Conservation (phyloP, 2,797 vertebrate species). For the Aldrovandia affinis region DNA sequence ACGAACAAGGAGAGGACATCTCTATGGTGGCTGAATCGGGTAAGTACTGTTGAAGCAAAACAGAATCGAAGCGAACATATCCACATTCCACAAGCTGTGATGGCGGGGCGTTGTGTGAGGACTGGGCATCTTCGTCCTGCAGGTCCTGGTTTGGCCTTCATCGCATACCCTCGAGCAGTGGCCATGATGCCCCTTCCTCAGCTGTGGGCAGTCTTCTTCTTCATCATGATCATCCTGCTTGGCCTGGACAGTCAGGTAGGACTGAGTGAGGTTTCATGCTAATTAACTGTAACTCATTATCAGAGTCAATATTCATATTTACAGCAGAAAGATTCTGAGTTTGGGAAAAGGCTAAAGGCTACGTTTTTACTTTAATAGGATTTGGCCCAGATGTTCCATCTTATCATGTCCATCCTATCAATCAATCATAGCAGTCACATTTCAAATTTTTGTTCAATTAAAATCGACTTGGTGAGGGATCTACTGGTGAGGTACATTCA, state of each 20-base stretch:
- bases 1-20: constrained; percentile 85
- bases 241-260: constrained; percentile 92
- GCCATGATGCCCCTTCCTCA: constrained; percentile 91
- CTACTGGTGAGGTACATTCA: no score
- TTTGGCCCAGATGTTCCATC: no score
- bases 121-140: constrained; percentile 19
- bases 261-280: not conserved
- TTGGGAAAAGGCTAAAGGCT: no score
- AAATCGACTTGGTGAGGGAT: no score
- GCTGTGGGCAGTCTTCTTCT: constrained; percentile 93
- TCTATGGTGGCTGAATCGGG: constrained; percentile 91
- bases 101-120: not conserved
- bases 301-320: not conserved
- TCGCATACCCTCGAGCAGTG: constrained; percentile 91
- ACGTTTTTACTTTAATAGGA: no score
- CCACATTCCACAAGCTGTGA: not conserved
- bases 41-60: constrained; percentile 50
- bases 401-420: no score
- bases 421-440: no score
- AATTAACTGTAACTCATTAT: not conserved
- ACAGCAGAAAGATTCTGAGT: no score
- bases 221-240: constrained; percentile 91
- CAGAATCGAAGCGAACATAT: not conserved
- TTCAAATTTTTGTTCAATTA: no score
- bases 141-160: constrained; percentile 95